These are phyloP conservation scores for Pristionchus maxplancki DNA, from an alignment of 2,888 invertebrate species.

Conservation along the genomic window DNA sequence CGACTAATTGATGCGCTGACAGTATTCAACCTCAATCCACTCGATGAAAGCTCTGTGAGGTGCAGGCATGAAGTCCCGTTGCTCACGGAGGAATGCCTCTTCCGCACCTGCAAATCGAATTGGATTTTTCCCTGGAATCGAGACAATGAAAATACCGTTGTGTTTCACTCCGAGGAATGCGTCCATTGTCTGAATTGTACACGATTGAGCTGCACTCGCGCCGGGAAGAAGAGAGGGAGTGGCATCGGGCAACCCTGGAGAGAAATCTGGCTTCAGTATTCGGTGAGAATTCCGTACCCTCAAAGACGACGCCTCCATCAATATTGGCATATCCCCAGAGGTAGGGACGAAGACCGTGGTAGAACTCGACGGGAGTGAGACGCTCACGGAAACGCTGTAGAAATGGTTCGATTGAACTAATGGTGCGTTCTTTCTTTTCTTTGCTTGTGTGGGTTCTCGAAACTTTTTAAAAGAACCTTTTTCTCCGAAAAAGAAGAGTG, in stretches of 20 bases:
- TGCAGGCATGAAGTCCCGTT: slow-evolving; percentile 54
- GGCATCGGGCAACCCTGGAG: not conserved
- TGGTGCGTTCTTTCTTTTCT: not conserved
- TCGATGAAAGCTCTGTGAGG: slow-evolving; percentile 53
- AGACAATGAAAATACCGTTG: slow-evolving; percentile 50
- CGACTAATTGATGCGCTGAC: not conserved
- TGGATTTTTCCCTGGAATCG: not conserved
- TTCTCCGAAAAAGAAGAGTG: not conserved
- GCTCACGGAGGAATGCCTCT: slow-evolving; percentile 53
- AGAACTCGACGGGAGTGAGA: slow-evolving; percentile 52
- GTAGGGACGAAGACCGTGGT: slow-evolving; percentile 53
- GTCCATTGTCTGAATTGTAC: slow-evolving; percentile 52
- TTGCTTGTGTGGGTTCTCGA: too few relatives aligned
- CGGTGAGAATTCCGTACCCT: slow-evolving; percentile 32
- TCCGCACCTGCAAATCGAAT: slow-evolving; percentile 48
- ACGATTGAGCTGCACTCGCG: slow-evolving; percentile 57
- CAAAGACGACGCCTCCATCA: slow-evolving; percentile 52
- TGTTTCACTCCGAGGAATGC: slow-evolving; percentile 56
- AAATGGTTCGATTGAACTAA: not conserved
- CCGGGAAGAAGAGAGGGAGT: slow-evolving; percentile 52
- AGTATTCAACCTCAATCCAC: slow-evolving; percentile 47
- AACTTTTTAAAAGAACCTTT: too few relatives aligned
- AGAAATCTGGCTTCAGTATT: slow-evolving; percentile 20
- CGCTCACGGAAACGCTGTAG: slow-evolving; percentile 52
- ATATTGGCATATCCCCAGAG: slow-evolving; percentile 56